A percentile compares a stretch with the other conserved stretches of the same genome.
Conservation (phyloP, 2,888 invertebrate species). For the Cephalotes varians region DNA sequence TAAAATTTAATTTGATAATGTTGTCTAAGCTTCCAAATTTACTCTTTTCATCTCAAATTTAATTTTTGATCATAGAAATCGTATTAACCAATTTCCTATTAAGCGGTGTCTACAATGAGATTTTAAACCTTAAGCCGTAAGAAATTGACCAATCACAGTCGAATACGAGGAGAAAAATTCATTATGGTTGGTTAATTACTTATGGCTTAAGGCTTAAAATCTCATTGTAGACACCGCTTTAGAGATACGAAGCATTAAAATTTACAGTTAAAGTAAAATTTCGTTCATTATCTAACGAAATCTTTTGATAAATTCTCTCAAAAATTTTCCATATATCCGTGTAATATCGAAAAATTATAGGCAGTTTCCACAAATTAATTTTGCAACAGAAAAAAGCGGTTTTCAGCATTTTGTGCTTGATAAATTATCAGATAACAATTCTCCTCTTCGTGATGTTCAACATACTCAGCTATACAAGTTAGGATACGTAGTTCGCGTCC, state of each 20-base stretch:
- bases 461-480: not conserved
- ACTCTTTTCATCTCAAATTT: not conserved
- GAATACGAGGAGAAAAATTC: too few relatives aligned
- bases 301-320: not conserved
- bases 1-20: not conserved
- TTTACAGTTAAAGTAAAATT: not conserved
- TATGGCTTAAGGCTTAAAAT: too few relatives aligned
- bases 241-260: not conserved
- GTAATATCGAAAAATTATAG: not conserved
- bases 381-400: not conserved
- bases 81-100: not conserved
- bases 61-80: not conserved
- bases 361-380: not conserved
- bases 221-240: too few relatives aligned
- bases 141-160: too few relatives aligned
- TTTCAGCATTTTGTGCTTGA: not conserved
- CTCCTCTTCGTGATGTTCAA: not conserved
- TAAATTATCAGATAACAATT: not conserved
- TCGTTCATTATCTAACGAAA: not conserved
- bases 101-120: too few relatives aligned
- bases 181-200: too few relatives aligned
- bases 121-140: too few relatives aligned
- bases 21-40: not conserved
- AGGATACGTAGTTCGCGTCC: not conserved
- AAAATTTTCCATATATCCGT: not conserved